These are phyloP conservation scores for Lutraria rhynchaena DNA, from an alignment of 1,140 invertebrate genomes.

Conservation along the genomic window DNA sequence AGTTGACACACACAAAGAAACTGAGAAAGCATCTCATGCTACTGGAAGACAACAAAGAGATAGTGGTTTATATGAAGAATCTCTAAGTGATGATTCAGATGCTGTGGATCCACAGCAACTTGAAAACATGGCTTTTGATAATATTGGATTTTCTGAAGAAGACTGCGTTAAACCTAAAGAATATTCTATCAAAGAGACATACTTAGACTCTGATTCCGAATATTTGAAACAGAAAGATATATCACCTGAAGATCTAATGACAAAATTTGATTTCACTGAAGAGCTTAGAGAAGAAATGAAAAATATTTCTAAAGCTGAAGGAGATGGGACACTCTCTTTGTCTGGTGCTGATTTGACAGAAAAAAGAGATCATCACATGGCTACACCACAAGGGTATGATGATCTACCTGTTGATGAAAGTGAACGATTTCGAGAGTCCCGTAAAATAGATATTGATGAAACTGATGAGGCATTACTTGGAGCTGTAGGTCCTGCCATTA, in stretches of 20 bases:
- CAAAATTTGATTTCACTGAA: constrained; percentile 70
- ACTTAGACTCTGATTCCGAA: constrained; percentile 20
- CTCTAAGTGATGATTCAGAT: constrained; percentile 41
- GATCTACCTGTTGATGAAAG: constrained; percentile 56
- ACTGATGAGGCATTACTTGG: constrained; percentile 45
- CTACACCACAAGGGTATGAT: constrained; percentile 31
- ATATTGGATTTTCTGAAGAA: constrained; percentile 83
- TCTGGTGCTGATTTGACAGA: constrained; percentile 48
- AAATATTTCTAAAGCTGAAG: neutral
- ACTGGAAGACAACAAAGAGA: constrained; percentile 48
- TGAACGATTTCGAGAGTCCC: constrained; percentile 15
- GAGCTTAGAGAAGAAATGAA: constrained; percentile 61
- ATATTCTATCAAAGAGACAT: constrained; percentile 8
- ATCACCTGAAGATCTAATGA: constrained; percentile 76
- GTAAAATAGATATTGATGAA: constrained; percentile 5
- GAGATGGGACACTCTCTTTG: constrained; percentile 51
- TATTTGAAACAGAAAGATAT: constrained; percentile 69
- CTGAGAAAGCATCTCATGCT: neutral
- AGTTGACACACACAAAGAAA: constrained; percentile 12
- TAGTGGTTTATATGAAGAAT: constrained; percentile 54
- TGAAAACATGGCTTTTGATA: constrained; percentile 81
- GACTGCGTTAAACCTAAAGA: constrained; percentile 70
- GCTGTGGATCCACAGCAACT: constrained; percentile 62
- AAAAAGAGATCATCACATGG: constrained; percentile 25
- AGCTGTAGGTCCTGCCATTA: constrained; percentile 47